Evolutionary conservation across 2,113 vertebrate genomes (phyloP).

Genomic region (Delphinus delphis): DNA sequence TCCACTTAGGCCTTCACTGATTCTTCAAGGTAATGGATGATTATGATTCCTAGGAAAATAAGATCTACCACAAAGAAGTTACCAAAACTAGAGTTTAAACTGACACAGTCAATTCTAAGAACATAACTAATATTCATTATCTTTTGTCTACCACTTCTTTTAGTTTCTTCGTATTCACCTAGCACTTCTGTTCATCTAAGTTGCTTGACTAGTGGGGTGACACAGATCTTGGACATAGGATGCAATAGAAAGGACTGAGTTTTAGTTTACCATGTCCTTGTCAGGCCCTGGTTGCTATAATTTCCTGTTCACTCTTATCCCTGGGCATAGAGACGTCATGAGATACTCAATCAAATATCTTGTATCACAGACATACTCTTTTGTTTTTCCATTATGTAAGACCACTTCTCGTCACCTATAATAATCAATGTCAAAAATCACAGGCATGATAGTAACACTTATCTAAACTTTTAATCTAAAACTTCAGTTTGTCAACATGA

Average conservation of each 20-base stretch:
- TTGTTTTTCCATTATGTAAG: not conserved
- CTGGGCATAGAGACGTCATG: not conserved
- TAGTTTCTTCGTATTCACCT: not conserved
- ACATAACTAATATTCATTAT: not conserved
- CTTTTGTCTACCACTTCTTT: not conserved
- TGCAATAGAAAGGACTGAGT: not conserved
- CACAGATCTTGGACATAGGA: not conserved
- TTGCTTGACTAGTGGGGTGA: not conserved
- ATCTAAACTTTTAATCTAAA: not conserved
- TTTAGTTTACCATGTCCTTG: fast-evolving
- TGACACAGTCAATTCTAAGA: not conserved
- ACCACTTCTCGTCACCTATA: not conserved
- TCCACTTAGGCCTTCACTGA: not conserved
- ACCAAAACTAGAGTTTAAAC: not conserved
- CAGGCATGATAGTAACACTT: not conserved
- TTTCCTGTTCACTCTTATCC: not conserved
- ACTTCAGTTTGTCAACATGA: not conserved
- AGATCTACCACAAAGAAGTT: not conserved
- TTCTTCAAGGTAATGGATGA: not conserved
- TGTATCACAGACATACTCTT: not conserved
- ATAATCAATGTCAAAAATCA: not conserved
- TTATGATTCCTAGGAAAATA: not conserved
- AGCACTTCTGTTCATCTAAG: not conserved
- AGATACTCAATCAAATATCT: not conserved
- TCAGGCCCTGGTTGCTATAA: not conserved